phyloP scores from a whole-genome alignment of 2,113 vertebrate genomes.

The Thryonomys swinderianus region DNA sequence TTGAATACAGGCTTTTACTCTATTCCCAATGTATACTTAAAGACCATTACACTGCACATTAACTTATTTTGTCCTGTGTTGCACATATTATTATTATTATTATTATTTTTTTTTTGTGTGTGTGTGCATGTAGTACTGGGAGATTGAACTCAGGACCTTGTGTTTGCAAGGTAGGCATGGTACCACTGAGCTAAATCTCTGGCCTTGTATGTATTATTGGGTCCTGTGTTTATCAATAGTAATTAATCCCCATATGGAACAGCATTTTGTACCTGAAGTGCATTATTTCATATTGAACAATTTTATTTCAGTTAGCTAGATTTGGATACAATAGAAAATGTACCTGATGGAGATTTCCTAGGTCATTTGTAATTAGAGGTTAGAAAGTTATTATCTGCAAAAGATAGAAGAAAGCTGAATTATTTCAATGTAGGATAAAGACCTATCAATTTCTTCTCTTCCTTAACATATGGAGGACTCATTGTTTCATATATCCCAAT shows the following conservation, averaged over 20 bases:
- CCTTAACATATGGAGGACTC: neutral
- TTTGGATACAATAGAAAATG: neutral
- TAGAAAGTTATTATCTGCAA: constrained; percentile 47
- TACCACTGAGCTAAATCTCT: too few relatives aligned
- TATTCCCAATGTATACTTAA: neutral
- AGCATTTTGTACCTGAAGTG: constrained; percentile 4
- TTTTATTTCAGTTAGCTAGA: too few relatives aligned
- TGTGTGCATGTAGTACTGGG: too few relatives aligned
- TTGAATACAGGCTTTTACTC: neutral
- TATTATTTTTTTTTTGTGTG: too few relatives aligned
- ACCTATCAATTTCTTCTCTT: neutral
- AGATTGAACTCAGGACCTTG: too few relatives aligned
- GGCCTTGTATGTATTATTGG: neutral
- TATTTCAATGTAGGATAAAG: constrained; percentile 27
- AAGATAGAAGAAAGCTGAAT: neutral
- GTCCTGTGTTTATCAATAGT: neutral
- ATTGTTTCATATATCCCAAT: neutral
- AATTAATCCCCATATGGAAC: too few relatives aligned
- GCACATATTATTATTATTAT: too few relatives aligned
- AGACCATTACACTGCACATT: neutral
- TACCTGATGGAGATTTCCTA: constrained; percentile 28
- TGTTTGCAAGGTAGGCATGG: too few relatives aligned
- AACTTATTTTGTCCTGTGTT: neutral
- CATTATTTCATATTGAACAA: constrained; percentile 18
- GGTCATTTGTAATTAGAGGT: constrained; percentile 18